Conservation (phyloP, 2,797 vertebrate species). For the Anguilla marmorata region DNA sequence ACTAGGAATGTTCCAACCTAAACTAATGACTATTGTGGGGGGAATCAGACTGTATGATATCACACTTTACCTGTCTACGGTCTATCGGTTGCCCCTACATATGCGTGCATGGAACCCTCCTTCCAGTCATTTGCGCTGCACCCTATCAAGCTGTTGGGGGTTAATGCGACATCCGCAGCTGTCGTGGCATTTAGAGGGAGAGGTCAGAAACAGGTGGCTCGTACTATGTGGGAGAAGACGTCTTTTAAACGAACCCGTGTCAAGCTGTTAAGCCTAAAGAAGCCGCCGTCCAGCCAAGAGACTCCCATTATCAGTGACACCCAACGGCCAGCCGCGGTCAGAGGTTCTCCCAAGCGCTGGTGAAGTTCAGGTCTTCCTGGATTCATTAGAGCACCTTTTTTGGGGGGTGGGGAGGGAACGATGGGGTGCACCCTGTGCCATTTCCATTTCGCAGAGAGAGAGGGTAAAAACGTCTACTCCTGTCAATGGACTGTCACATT, state of each 20-base stretch:
- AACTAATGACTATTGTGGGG: not conserved
- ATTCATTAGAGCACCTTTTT: slow-evolving; percentile 93
- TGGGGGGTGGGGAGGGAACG: slow-evolving; percentile 73
- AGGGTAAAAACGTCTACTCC: slow-evolving; percentile 79
- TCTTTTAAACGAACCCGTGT: slow-evolving; percentile 85
- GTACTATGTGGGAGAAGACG: slow-evolving; percentile 82
- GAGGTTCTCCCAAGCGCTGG: slow-evolving; percentile 74
- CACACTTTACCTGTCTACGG: not conserved
- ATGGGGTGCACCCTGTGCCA: slow-evolving; percentile 59
- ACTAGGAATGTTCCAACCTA: not conserved
- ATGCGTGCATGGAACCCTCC: not conserved
- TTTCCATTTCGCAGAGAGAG: slow-evolving; percentile 81
- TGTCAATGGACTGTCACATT: slow-evolving; percentile 91
- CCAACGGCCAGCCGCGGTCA: slow-evolving; percentile 78
- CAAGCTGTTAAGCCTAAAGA: slow-evolving; percentile 84
- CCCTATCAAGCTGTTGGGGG: slow-evolving; percentile 60
- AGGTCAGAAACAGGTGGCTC: slow-evolving; percentile 53
- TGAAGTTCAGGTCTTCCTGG: slow-evolving; percentile 94
- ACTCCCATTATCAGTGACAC: slow-evolving; percentile 90
- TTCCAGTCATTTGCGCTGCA: not conserved
- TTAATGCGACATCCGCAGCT: slow-evolving; percentile 68
- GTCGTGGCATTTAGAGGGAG: slow-evolving; percentile 62
- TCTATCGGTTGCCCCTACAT: not conserved
- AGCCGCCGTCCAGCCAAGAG: slow-evolving; percentile 80
- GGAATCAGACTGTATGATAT: not conserved